Conservation (phyloP, 2,113 vertebrate genomes). For the Hippocampus mohnikei region DNA sequence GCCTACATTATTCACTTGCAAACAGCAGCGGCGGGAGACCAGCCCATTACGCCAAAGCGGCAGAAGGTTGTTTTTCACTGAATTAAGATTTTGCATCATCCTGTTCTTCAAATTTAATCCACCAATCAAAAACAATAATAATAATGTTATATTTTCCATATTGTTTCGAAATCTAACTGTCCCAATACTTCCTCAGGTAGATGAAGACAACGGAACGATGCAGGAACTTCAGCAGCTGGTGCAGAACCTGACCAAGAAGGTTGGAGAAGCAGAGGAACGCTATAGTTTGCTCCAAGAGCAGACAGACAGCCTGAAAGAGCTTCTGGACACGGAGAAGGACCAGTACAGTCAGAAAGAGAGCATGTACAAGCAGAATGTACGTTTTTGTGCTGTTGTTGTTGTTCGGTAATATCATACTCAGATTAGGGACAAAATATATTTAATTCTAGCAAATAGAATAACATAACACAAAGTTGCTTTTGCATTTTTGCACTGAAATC, state of each 20-base stretch:
- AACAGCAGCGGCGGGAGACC: constrained; percentile 58
- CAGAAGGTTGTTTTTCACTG: constrained; percentile 57
- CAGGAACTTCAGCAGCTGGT: constrained; percentile 79
- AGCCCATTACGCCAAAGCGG: constrained; percentile 36
- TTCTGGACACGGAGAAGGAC: constrained; percentile 74
- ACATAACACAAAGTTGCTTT: too few species aligned
- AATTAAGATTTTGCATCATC: not conserved
- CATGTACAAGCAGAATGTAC: constrained; percentile 80
- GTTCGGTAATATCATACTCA: not conserved
- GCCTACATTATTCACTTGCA: constrained; percentile 84
- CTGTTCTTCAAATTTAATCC: not conserved
- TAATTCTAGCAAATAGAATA: not conserved
- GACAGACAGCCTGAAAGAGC: constrained; percentile 73
- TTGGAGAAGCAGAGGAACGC: constrained; percentile 82
- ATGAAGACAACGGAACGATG: constrained; percentile 53
- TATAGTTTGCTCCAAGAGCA: constrained; percentile 82
- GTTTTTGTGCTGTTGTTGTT: constrained; percentile 28
- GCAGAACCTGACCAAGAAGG: constrained; percentile 82
- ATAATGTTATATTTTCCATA: not conserved
- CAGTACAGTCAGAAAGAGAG: constrained; percentile 78
- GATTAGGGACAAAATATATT: not conserved
- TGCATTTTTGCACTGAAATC: not conserved
- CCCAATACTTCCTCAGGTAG: constrained; percentile 32
- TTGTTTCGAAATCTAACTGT: not conserved
- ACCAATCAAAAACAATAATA: not conserved